Evolutionary conservation across 1,140 invertebrate species (phyloP), one percentile per base, ranked within the genome.

Genomic region (Panagrolaimus sp.): DNA sequence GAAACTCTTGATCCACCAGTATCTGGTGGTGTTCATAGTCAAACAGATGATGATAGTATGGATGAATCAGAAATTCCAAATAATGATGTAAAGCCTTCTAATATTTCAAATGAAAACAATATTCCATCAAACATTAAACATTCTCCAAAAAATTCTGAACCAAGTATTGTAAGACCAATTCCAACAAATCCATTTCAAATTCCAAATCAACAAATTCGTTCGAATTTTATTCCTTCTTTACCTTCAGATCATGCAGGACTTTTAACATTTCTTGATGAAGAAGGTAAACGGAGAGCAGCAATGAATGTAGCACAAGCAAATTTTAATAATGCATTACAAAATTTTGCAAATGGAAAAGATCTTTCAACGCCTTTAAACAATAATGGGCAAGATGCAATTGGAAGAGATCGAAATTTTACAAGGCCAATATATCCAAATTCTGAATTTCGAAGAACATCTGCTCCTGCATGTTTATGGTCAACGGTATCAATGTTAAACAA

Each of bases 1-100:
- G 27, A 57, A 25, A 57, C 11, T 57, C 51, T 57, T 27, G n/a
- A 57, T 57, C 20, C 51, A 20, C 51, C 51, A 20, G 27, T 27
- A 20, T 57, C 51, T 16, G 51, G 51, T 57, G 51, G 51, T 27
- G 27, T 27, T 7, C 51, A 57, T 16, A 57, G 51, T 20, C 51
- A 57, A 57, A 57, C 51, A 20, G 51, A 57, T 57, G 51, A 57
- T 57, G 51, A 57, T 25, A 25, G 20, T 23, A 57, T 57, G 51
- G 51, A 57, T 57, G 51, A 57, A 57, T 20, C 51, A n/a, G 51
- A 57, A 25, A 11, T 57, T 20, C 20, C 51, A 13, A 57, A 57
- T 8, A 27, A 25, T 2, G 51, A 57, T 20, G 14, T 16, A 57
- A 57, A 20, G 20, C 9, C 1, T 0, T 9, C 20, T 20, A 20